These are phyloP conservation scores for Caerostris darwini DNA, from an alignment of 1,140 invertebrate species.

Conservation along the genomic window DNA sequence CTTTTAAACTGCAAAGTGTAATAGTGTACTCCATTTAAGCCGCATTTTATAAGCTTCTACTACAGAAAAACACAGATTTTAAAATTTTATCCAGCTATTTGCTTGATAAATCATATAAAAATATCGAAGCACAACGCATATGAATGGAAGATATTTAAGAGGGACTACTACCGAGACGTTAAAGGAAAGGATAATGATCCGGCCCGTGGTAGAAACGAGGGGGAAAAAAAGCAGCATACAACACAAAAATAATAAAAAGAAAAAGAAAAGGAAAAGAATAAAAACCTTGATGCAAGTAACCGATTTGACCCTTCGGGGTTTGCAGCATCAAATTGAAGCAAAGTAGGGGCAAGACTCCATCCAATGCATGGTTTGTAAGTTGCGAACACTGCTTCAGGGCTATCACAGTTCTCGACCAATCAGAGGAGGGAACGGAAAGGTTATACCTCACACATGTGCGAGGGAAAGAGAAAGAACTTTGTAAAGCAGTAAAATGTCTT, in stretches of 20 bases:
- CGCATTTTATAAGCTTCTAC: too few relatives aligned
- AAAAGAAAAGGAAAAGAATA: not conserved
- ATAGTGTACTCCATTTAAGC: too few relatives aligned
- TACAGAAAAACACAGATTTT: too few relatives aligned
- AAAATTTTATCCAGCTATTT: too few relatives aligned
- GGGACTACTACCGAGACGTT: not conserved
- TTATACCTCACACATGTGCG: not conserved
- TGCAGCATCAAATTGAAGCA: slow-evolving; percentile 52
- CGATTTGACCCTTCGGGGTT: slow-evolving; percentile 44
- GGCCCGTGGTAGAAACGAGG: not conserved
- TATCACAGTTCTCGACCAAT: slow-evolving; percentile 13
- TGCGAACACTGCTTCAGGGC: not conserved
- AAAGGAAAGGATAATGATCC: not conserved
- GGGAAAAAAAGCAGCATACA: not conserved
- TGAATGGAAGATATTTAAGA: not conserved
- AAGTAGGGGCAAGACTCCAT: not conserved
- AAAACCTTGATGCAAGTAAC: slow-evolving; percentile 46
- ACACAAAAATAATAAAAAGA: slow-evolving; percentile 9
- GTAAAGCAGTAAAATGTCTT: slow-evolving; percentile 25
- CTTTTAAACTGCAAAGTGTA: too few relatives aligned
- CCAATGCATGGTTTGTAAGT: slow-evolving; percentile 12
- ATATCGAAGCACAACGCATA: too few relatives aligned
- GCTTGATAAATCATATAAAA: too few relatives aligned
- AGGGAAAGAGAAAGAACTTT: not conserved
- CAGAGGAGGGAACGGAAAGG: not conserved